Base-by-base conservation (phyloP, 2,797 vertebrate species). In the Sebastes itinus region DNA sequence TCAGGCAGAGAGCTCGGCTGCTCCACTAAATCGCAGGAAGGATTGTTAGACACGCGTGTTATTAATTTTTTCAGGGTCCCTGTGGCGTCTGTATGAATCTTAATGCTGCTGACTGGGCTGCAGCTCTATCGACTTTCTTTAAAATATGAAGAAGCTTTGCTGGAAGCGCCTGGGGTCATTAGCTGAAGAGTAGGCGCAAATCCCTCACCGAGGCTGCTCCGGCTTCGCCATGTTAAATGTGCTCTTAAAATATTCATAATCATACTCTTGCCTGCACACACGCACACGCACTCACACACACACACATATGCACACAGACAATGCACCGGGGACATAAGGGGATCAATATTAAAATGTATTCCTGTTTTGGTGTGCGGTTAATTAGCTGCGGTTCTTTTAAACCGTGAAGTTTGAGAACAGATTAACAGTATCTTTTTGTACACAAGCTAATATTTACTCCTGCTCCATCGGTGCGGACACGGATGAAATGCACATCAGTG, bases 231-330 rank as follows among this genome's bases (percentile, higher is more conserved):
- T 95, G 94, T 96, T 96, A 96, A 96, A 96, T 96, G 94, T 91
- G 94, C 94, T 95, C 91, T 93, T 96, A 95, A 96, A 96, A 96
- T 96, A 96, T 96, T 96, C 96, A 96, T 96, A 96, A 96, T 96
- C 95, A 96, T 96, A 96, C 95, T 93, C 92, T 91, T 91, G 92
- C 83, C 88, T 89, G 82, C 93, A 82, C 92, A 86, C 88, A 60
- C 66, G 38, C 76, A 87, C 65, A 86, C 67, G 32, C 85, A 72
- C 80, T 75, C 81, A 62, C 78, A 58, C 86, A 83, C 82, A 69
- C 87, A 84, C 76, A 52, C 7, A 64, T 32, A 80, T 38, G 63
- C 84, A 86, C 81, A 77, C 82, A 91, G 85, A 94, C 90, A 93
- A 94, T 93, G 82, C 92, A 89, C 88, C 68, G 65, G 92, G 92